Evolutionary conservation across 1,140 invertebrate species (phyloP), one percentile per base, ranked within the genome.

Genomic region (Homarus americanus): DNA sequence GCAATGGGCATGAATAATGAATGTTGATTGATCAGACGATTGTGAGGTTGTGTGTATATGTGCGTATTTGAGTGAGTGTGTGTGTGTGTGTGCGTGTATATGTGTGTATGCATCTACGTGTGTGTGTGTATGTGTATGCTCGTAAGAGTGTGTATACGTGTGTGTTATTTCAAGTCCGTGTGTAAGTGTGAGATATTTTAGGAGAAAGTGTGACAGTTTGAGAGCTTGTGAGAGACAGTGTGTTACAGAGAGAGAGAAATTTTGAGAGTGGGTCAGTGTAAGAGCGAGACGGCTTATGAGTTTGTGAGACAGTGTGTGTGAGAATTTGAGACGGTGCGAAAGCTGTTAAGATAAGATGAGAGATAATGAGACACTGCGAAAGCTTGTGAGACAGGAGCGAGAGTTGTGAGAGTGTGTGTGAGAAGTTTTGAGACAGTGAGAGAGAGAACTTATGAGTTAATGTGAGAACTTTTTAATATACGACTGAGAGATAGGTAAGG

Each of bases 341-440:
- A 36, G 44, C 4, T 4, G 12, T 4, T n/a, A n/a, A n/a, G n/a
- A n/a, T n/a, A n/a, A n/a, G n/a, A n/a, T n/a, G n/a, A n/a, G n/a
- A n/a, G 44, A 49, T 9, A 49, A 17, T 10, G 44, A 49, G 44
- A 49, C 9, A 49, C 9, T n/a, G 69, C 32, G 73, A 76, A 34
- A 76, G 73, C 32, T 28, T 36, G 73, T 36, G 73, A 76, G 73
- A 76, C n/a, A n/a, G n/a, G n/a, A n/a, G n/a, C n/a, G n/a, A n/a
- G n/a, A n/a, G n/a, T n/a, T n/a, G n/a, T n/a, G 73, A 76, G 73
- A 76, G 73, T 36, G 73, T 36, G 73, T 36, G 73, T 36, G 73
- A 76, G 73, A 76, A 34, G 38, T 28, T 36, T 28, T 36, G 34
- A 76, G 73, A 76, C 9, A 76, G 73, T 36, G 10, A 76, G 36